phyloP scores from a whole-genome alignment of 1,140 invertebrate genomes.

The Leptinotarsa defecta region DNA sequence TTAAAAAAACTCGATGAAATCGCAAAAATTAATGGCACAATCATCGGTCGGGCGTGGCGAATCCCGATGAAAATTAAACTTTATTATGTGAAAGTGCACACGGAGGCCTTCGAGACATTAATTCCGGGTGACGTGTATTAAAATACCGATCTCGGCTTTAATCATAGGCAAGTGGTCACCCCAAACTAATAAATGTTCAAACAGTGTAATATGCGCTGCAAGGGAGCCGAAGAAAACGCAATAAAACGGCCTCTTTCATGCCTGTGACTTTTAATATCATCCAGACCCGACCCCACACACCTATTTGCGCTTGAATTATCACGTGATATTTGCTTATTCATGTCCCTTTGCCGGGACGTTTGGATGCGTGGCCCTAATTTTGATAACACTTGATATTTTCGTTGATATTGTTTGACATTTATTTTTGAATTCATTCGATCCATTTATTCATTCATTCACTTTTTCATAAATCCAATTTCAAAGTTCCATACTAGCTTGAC shows the following conservation, averaged over 20 bases:
- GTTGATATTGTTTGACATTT: too few relatives aligned
- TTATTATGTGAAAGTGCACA: slow-evolving; percentile 21
- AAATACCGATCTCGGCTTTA: slow-evolving; percentile 50
- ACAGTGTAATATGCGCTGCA: slow-evolving; percentile 46
- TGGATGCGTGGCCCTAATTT: slow-evolving; percentile 1
- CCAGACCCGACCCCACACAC: slow-evolving; percentile 17
- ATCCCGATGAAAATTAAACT: slow-evolving; percentile 17
- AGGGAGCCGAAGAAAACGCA: slow-evolving; percentile 17
- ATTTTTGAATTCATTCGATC: too few relatives aligned
- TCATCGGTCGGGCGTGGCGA: slow-evolving; percentile 14
- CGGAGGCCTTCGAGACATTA: slow-evolving; percentile 40
- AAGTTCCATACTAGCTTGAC: too few relatives aligned
- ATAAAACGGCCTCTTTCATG: slow-evolving; percentile 27
- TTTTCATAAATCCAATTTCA: too few relatives aligned
- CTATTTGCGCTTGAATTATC: slow-evolving; percentile 18
- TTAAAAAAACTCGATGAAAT: slow-evolving; percentile 2
- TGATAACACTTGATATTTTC: background rate
- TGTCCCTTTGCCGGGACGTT: background rate
- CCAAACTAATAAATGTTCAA: slow-evolving; percentile 53
- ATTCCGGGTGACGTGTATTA: slow-evolving; percentile 51
- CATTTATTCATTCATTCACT: too few relatives aligned
- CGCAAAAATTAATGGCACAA: slow-evolving; percentile 16
- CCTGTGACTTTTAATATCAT: slow-evolving; percentile 29
- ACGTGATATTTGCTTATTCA: slow-evolving; percentile 20
- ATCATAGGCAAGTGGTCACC: slow-evolving; percentile 52